These are phyloP conservation scores for Ptilonorhynchus violaceus DNA, from an alignment of 2,113 vertebrate genomes.

Conservation along the genomic window DNA sequence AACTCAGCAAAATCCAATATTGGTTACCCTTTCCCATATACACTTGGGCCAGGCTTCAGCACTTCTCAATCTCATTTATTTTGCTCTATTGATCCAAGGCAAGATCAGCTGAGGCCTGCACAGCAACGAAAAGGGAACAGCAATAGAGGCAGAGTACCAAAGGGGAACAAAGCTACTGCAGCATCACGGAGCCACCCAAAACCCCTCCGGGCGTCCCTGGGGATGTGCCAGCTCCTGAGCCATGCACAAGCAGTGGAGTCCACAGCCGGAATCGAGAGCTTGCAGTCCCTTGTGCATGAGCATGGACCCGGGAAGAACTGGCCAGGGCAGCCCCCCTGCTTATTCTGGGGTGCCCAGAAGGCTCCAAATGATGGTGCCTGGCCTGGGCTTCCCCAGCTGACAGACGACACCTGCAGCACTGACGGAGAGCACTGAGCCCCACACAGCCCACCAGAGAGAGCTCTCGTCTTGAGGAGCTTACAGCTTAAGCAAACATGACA, in stretches of 20 bases:
- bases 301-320: fast-evolving
- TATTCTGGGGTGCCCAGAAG: not conserved
- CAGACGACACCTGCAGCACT: not conserved
- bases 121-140: not conserved
- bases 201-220: not conserved
- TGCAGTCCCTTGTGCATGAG: fast-evolving
- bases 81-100: conserved; percentile 20
- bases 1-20: not conserved
- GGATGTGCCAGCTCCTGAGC: not conserved
- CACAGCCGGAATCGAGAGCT: not conserved
- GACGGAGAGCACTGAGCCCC: not conserved
- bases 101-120: not conserved
- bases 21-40: not conserved
- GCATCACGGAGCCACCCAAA: not conserved
- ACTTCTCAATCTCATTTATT: not conserved
- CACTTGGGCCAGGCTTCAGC: not conserved
- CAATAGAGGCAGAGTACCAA: not conserved
- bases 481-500: not conserved
- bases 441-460: not conserved
- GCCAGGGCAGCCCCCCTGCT: not conserved
- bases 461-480: not conserved
- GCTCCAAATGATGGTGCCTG: not conserved
- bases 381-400: not conserved
- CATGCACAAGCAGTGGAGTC: not conserved
- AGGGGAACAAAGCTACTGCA: not conserved